phyloP scores from a whole-genome alignment of 2,888 invertebrate genomes.

The Cerastoderma edule region DNA sequence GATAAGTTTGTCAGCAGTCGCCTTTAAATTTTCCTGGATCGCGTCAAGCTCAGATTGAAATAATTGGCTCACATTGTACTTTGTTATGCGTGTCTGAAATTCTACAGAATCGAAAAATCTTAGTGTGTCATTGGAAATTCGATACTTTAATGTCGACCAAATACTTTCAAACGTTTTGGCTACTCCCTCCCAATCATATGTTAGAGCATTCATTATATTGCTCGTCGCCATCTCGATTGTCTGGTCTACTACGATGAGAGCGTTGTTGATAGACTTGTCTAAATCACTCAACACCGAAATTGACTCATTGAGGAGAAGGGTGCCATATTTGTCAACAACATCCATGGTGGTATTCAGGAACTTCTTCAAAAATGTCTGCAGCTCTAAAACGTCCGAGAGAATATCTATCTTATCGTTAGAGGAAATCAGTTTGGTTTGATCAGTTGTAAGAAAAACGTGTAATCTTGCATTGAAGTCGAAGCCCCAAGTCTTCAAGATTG shows the following conservation, averaged over 20 bases:
- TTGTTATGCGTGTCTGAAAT: constrained; percentile 1
- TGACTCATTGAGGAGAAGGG: neutral
- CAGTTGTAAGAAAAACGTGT: constrained; percentile 46
- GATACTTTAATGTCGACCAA: constrained; percentile 4
- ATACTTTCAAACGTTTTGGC: neutral
- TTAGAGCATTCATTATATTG: neutral
- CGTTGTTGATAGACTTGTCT: neutral
- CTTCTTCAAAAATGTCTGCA: neutral
- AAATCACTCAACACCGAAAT: neutral
- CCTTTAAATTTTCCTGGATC: constrained; percentile 8
- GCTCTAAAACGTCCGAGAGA: constrained; percentile 17
- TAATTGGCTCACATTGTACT: constrained; percentile 2
- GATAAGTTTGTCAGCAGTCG: constrained; percentile 12
- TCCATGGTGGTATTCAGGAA: neutral
- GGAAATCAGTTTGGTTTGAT: constrained; percentile 12
- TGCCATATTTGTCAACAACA: neutral
- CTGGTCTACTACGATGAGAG: neutral
- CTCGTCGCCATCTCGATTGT: neutral
- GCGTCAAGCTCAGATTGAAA: constrained; percentile 7
- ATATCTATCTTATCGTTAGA: constrained; percentile 7
- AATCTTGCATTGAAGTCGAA: constrained; percentile 12
- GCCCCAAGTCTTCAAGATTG: constrained; percentile 40
- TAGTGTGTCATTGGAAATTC: neutral
- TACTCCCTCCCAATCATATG: neutral
- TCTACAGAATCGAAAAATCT: constrained; percentile 21